A percentile compares a stretch with the other conserved stretches of the same genome.
phyloP scores from a whole-genome alignment of 2,888 invertebrate species.

The Caenorhabditis angaria region DNA sequence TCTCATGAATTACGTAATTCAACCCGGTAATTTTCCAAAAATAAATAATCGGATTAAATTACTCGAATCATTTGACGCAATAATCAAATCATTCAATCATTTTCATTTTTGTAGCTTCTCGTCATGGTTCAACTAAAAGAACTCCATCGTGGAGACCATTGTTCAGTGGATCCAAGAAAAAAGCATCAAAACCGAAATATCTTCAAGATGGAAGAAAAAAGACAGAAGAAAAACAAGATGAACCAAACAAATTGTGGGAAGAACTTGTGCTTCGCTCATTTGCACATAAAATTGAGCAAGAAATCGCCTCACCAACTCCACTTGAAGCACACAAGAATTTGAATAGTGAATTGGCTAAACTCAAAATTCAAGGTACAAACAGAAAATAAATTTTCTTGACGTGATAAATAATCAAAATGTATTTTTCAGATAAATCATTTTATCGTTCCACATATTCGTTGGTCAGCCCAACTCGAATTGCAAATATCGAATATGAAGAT shows the following conservation, averaged over 20 bases:
- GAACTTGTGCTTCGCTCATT: conserved; percentile 62
- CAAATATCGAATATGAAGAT: conserved; percentile 42
- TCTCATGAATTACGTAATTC: conserved; percentile 1
- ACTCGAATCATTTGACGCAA: no score
- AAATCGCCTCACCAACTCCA: conserved; percentile 58
- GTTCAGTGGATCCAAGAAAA: conserved; percentile 51
- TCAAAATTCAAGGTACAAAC: conserved; percentile 52
- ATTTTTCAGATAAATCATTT: conserved; percentile 48
- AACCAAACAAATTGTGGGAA: conserved; percentile 65
- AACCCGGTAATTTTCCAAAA: no score
- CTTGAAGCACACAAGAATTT: conserved; percentile 52
- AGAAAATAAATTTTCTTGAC: neutral
- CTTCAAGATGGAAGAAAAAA: conserved; percentile 62
- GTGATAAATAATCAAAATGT: neutral
- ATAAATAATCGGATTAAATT: no score
- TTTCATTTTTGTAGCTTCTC: conserved; percentile 20
- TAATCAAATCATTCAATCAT: neutral
- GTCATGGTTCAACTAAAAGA: conserved; percentile 30
- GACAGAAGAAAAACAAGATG: conserved; percentile 28
- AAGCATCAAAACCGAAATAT: conserved; percentile 54
- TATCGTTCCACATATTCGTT: conserved; percentile 54
- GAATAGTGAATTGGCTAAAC: conserved; percentile 42
- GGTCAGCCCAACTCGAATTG: conserved; percentile 44
- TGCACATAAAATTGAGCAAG: conserved; percentile 65
- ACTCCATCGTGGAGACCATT: conserved; percentile 55